Base-by-base conservation (phyloP, 2,113 vertebrate species). In the Aldabrachelys gigantea region DNA sequence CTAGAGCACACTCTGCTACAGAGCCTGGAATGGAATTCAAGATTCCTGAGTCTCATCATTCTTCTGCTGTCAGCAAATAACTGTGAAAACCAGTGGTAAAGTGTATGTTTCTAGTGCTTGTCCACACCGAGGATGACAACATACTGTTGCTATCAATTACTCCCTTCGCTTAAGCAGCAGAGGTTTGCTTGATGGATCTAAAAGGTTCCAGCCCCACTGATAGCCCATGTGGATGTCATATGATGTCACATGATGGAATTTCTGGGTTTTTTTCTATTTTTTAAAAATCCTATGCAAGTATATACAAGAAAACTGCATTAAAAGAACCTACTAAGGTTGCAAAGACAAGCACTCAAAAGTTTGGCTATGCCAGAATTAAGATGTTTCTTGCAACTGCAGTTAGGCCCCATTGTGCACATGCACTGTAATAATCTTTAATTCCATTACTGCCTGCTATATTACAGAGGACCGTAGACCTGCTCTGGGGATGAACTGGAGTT, bases 361-460 rank as follows among this genome's bases (percentile, higher is more conserved):
- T 65, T 16, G 85, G 31, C 89, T 29, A 11, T 10, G 8, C 80
- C 62, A 76, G 17, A 90, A 82, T 89, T 86, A 88, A 62, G 47
- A 85, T 85, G 90, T 85, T 21, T 12, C 92, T 94, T 69, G 49
- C 27, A 62, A 56, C 79, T 49, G 27, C 19, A 79, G 35, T 87
- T 92, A 13, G 3, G 81, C 16, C 29, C 78, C 90, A 87, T 91
- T 54, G 62, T 57, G 22, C 35, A 47, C 78, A 57, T 95, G 53
- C 89, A 95, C 38, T 78, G 35, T 65, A 83, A 75, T 54, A 94
- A 35, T 44, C 31, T 92, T 91, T 14, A 75, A 38, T 96, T 88
- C 69, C 44, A 89, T 93, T 91, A 94, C 86, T 52, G 56, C 56
- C 86, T 89, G 24, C 22, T 87, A 6, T 94, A 25, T 92, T 89